Conservation (phyloP, 1,140 invertebrate species). For the Zaprionus inermis region DNA sequence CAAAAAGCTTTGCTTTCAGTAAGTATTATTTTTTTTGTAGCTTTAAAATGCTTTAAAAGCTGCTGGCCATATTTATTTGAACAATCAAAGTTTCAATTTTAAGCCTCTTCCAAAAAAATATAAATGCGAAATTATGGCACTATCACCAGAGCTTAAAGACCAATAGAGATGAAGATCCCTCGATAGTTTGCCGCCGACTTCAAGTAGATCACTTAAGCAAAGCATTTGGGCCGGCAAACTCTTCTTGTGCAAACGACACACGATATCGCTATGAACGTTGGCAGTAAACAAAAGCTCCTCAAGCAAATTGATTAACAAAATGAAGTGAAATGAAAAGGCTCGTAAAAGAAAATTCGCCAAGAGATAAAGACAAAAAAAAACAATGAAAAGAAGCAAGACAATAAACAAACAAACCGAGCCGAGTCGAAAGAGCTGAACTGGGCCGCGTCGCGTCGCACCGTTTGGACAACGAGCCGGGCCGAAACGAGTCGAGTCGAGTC, state of each 20-base stretch:
- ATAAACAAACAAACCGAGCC: constrained; percentile 20
- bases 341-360: constrained; percentile 68
- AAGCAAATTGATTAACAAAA: constrained; percentile 73
- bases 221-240: constrained; percentile 12
- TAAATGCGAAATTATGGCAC: too few species aligned
- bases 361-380: constrained; percentile 32
- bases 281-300: constrained; percentile 28
- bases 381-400: constrained; percentile 14
- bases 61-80: too few species aligned
- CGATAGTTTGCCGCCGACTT: not conserved
- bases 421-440: not conserved
- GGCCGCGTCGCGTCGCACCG: not conserved
- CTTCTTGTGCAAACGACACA: constrained; percentile 4
- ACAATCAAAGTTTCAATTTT: too few species aligned
- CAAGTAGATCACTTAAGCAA: constrained; percentile 13
- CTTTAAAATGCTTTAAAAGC: too few species aligned
- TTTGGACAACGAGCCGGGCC: not conserved
- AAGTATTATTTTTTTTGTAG: too few species aligned
- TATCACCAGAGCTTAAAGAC: not conserved
- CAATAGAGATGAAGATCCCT: not conserved
- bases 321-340: constrained; percentile 70
- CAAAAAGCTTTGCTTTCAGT: too few species aligned
- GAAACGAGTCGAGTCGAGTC: not conserved
- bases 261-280: not conserved
- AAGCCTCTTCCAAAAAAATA: too few species aligned